Evolutionary conservation across 2,113 vertebrate genomes (phyloP).

Genomic region (Alligator mississippiensis): DNA sequence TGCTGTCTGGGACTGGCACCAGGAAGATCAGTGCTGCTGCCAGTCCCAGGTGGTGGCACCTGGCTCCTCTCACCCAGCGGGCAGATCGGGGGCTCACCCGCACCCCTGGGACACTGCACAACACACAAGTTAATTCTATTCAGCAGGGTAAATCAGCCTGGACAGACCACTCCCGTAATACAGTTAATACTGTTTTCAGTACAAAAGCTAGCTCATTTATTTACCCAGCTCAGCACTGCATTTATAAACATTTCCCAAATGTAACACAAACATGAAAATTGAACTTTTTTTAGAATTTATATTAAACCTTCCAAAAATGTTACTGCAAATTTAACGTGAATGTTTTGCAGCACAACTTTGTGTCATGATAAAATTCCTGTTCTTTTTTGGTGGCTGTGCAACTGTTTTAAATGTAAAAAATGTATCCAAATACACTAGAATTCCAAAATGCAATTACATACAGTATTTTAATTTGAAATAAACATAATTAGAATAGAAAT

Average conservation of each 20-base stretch:
- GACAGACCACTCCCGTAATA: too few relatives aligned
- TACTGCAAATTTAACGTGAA: neutral
- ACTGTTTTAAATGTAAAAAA: neutral
- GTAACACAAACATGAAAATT: neutral
- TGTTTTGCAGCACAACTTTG: neutral
- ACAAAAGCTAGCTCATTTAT: too few relatives aligned
- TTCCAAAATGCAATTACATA: slow-evolving; percentile 8
- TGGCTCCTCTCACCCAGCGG: too few relatives aligned
- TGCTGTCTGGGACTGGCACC: too few relatives aligned
- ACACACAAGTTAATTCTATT: too few relatives aligned
- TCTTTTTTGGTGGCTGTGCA: neutral
- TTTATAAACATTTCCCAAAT: neutral
- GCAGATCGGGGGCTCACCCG: too few relatives aligned
- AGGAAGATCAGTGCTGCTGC: too few relatives aligned
- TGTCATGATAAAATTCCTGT: neutral
- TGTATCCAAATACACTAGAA: neutral
- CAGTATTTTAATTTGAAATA: slow-evolving; percentile 38
- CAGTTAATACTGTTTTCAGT: too few relatives aligned
- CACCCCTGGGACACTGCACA: too few relatives aligned
- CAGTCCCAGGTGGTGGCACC: too few relatives aligned
- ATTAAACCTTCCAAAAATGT: neutral
- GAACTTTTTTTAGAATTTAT: neutral
- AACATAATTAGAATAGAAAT: neutral
- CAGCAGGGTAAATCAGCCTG: too few relatives aligned
- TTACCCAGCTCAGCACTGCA: too few relatives aligned